Base-by-base conservation (phyloP, 2,888 invertebrate genomes). In the Liodrosophila aerea region DNA sequence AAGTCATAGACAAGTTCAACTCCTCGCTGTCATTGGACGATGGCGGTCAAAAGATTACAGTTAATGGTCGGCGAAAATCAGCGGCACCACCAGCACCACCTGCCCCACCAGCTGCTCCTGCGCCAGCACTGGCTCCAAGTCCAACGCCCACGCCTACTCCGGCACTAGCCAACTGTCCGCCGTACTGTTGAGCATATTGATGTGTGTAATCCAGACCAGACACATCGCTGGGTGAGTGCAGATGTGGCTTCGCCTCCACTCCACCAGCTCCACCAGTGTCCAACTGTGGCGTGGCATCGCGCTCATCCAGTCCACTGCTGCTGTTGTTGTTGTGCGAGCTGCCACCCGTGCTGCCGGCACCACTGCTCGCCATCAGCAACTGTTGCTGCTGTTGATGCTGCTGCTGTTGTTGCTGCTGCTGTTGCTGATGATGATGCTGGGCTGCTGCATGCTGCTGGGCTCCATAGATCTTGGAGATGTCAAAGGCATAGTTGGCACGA, bases 41-140 rank as follows among this genome's bases (percentile, higher is more conserved):
- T 78, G 88, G 88, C 84, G 90, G 90, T 90, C 90, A 90, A 89
- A 90, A 90, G 86, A 90, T 90, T 64, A 90, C 90, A 13, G 90
- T 90, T 29, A 90, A 73, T 22, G 90, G 90, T 58, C 90, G 85
- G 8, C 90, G 88, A 70, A 90, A 90, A 66, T 90, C 90, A 36
- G 82, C 58, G 41, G 76, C 76, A 8, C 87, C 87, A 4, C 85
- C 77, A 18, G 68, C 73, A 27, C 70, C 72, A 33, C 69, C 39
- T 7, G 73, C 71, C 16, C 58, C 64, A 33, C 72, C 64, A 1
- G 54, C 73, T 1, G 56, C 63, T n/a, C 59, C 64, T 1, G 49
- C 61, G 33, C 51, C 36, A 7, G 68, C 53, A 30, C 52, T n/a
- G n/a, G n/a, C 69, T 9, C 63, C 63, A 1, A 64, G 67, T 0